Evolutionary conservation across 1,140 invertebrate species (phyloP).

Genomic region (Rhopalosiphum maidis): DNA sequence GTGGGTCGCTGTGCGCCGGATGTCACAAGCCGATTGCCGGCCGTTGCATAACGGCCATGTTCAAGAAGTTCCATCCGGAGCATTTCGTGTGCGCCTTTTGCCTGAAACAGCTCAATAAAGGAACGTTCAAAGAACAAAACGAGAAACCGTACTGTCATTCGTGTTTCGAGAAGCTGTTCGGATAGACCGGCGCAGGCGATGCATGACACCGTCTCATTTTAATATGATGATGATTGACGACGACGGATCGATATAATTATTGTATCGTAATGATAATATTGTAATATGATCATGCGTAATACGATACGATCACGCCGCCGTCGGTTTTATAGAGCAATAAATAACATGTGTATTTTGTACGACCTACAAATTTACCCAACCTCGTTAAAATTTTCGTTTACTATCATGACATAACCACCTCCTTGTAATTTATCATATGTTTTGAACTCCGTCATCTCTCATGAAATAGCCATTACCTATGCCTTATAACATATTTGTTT

Average conservation of each 20-base stretch:
- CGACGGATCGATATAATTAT: too few relatives aligned
- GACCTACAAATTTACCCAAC: background rate
- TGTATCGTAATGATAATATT: background rate
- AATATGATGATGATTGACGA: too few relatives aligned
- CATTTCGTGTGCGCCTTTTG: slow-evolving; percentile 99
- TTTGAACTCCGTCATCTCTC: background rate
- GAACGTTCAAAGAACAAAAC: slow-evolving; percentile 97
- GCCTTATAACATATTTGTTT: slow-evolving; percentile 11
- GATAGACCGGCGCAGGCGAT: slow-evolving; percentile 66
- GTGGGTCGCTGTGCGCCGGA: slow-evolving; percentile 94
- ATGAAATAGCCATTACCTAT: background rate
- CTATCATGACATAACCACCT: background rate
- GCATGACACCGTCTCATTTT: too few relatives aligned
- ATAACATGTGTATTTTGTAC: background rate
- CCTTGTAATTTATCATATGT: background rate
- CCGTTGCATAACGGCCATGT: slow-evolving; percentile 98
- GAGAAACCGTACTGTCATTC: slow-evolving; percentile 98
- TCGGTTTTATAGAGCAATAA: background rate
- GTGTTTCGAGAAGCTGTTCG: slow-evolving; percentile 97
- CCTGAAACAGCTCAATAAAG: slow-evolving; percentile 94
- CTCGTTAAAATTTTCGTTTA: background rate
- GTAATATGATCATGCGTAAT: background rate
- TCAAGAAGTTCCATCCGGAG: slow-evolving; percentile 97
- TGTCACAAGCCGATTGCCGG: slow-evolving; percentile 97
- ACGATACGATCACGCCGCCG: background rate